Base-by-base conservation (phyloP, 2,113 vertebrate genomes). In the Leiothrix lutea region DNA sequence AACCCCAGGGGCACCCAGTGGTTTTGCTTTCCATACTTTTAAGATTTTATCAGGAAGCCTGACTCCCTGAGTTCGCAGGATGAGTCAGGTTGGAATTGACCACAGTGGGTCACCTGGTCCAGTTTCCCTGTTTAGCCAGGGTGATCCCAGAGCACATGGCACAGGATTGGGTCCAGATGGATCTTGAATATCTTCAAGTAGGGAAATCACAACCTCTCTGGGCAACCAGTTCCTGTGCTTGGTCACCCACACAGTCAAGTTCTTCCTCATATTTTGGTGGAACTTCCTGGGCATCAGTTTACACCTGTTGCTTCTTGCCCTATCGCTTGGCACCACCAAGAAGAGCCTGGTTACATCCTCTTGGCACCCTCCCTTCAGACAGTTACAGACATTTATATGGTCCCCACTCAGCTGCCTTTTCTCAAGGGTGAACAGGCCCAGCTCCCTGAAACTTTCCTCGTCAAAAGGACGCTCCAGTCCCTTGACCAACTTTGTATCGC, bases 1-100 rank as follows among this genome's bases (percentile, higher is more conserved):
- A 70, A 17, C 0, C 15, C 22, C 40, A 11, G 35, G 31, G 53
- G n/a, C 29, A 62, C 5, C 0, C 17, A 6, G 24, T 2, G 6
- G 5, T 23, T 45, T 73, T 26, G 3, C 14, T 44, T 78, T 31
- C n/a, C 0, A 0, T 4, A 12, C 18, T 35, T 42, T 5, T 8
- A 38, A 25, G 22, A 22, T 19, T 58, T 21, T 17, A 8, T 8
- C 7, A 5, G 12, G 33, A 57, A 38, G 14, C 9, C 8, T 1
- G 3, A 25, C 8, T 35, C 29, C 14, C 38, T 6, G 16, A 24
- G 29, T 6, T 61, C 36, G 8, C n/a, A 67, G 29, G 42, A 40
- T 10, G 35, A 17, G 29, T 40, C n/a, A 40, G 29, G 45, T 40
- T 54, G 33, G 78, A 54, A 35, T 5, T 36, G 45, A 61, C 11